These are phyloP conservation scores for Calliopum simillimum DNA, from an alignment of 2,888 invertebrate genomes.

Conservation along the genomic window DNA sequence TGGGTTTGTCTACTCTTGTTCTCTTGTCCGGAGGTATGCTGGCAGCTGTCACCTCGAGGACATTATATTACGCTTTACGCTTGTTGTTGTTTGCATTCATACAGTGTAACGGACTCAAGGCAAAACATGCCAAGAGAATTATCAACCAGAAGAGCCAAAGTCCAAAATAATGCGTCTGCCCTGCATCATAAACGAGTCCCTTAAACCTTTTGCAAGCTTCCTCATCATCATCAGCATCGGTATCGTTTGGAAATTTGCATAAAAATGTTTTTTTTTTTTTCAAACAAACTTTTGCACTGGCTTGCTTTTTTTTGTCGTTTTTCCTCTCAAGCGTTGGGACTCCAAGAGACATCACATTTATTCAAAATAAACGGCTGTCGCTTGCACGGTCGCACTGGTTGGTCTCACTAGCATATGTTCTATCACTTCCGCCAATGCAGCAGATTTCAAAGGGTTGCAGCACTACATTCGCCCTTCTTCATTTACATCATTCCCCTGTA, in stretches of 20 bases:
- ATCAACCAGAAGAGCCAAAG: slow-evolving; percentile 4
- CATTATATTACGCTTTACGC: slow-evolving; percentile 4
- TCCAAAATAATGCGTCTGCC: neutral
- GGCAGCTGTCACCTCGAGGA: slow-evolving; percentile 30
- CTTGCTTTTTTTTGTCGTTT: too few relatives aligned
- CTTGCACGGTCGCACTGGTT: neutral
- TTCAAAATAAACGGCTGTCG: too few relatives aligned
- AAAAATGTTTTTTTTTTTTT: neutral
- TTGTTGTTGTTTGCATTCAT: neutral
- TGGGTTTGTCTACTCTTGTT: neutral
- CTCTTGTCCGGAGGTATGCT: slow-evolving; percentile 1
- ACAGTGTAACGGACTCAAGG: neutral
- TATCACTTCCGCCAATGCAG: neutral
- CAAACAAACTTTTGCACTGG: slow-evolving; percentile 1
- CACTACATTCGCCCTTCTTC: too few relatives aligned
- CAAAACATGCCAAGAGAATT: neutral
- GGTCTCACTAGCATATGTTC: slow-evolving; percentile 4
- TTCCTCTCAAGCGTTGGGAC: too few relatives aligned
- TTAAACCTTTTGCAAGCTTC: neutral
- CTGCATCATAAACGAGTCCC: neutral
- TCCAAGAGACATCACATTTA: too few relatives aligned
- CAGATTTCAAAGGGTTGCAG: neutral
- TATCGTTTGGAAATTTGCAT: slow-evolving; percentile 20
- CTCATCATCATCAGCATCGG: neutral
- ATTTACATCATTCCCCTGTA: too few relatives aligned